Base-by-base conservation (phyloP, 2,797 vertebrate genomes). In the Trachurus trachurus region DNA sequence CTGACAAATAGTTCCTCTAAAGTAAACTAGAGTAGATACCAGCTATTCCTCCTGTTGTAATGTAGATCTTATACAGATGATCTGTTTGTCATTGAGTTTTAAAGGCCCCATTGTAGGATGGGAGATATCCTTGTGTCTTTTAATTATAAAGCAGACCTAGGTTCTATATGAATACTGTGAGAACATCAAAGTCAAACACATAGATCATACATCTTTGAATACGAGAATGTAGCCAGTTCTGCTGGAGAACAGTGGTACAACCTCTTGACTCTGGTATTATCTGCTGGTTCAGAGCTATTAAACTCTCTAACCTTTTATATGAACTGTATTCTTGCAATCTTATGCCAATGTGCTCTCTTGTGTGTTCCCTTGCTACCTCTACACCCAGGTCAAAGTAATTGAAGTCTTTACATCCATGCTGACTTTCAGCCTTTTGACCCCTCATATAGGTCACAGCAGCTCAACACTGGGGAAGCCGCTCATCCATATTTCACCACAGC, bases 401-500 rank as follows among this genome's bases (percentile, higher is more conserved):
- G 31, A 15, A 15, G 39, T 73, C 42, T 71, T 74, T 76, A 69
- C 70, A 74, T 68, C 68, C 42, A 64, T 62, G 76, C 64, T 80
- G 57, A 34, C 26, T 62, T 68, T 76, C 39, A 66, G 65, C 59
- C 67, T 66, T 68, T 49, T 81, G 84, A 83, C 62, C 76, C 12
- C 2, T 49, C 31, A 49, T 31, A 61, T 37, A 29, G 39, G 26
- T 54, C 56, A 10, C 31, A 16, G 58, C 52, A 29, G 52, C 31
- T 71, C 64, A 50, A 52, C 26, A 50, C 49, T 19, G 40, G 11
- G 59, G 49, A 76, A 58, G 21, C 17, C 53, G 47, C 34, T 34
- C 81, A 79, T 88, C 66, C 66, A 85, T 87, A 78, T 85, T 80
- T 83, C 64, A 89, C 64, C 47, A 26, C 56, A 40, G 22, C 56